Evolutionary conservation across 2,888 invertebrate genomes (phyloP).

Genomic region (Rhagonycha lutea): DNA sequence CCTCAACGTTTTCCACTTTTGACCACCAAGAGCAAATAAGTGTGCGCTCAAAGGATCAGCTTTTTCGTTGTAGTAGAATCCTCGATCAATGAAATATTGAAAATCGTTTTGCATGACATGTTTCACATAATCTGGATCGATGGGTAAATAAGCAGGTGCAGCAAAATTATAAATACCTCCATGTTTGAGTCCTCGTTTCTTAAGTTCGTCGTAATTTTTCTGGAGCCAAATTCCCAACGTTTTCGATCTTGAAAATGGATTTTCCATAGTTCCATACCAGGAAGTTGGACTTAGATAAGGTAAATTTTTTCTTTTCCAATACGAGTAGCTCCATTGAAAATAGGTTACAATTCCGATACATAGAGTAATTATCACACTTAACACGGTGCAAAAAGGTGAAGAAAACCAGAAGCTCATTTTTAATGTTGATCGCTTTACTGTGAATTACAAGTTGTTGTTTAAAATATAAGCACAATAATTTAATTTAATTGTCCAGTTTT

Average conservation of each 20-base stretch:
- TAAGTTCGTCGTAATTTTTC: conserved; percentile 30
- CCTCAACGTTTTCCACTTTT: conserved; percentile 65
- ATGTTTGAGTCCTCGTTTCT: conserved; percentile 28
- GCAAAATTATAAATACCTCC: conserved; percentile 36
- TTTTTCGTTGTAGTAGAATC: conserved; percentile 60
- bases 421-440: too few relatives aligned
- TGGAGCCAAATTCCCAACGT: neutral
- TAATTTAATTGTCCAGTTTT: too few relatives aligned
- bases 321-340: neutral
- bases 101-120: conserved; percentile 64
- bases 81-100: conserved; percentile 64
- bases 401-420: neutral
- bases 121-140: conserved; percentile 40
- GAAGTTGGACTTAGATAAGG: neutral
- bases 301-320: neutral
- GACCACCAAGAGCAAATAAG: conserved; percentile 60
- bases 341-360: neutral
- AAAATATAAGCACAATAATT: too few relatives aligned
- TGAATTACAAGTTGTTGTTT: too few relatives aligned
- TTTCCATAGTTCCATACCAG: neutral
- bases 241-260: neutral
- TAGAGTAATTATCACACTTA: neutral
- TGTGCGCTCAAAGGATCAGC: conserved; percentile 62
- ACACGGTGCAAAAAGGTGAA: neutral
- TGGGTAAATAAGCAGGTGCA: conserved; percentile 30